These are phyloP conservation scores for Cryptocephalus moraei DNA, from an alignment of 2,888 invertebrate genomes.

Conservation along the genomic window DNA sequence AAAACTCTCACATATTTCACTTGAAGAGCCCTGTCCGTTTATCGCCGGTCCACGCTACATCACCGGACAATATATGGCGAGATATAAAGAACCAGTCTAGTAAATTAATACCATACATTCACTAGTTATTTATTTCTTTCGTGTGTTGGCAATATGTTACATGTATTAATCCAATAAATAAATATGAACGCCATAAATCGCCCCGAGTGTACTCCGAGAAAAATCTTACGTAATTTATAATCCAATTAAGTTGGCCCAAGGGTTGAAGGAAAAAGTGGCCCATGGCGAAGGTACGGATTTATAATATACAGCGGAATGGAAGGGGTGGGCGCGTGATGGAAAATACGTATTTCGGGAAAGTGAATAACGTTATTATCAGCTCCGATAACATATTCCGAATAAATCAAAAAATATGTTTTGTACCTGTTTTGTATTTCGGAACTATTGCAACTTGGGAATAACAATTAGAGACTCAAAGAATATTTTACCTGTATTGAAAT, in stretches of 20 bases:
- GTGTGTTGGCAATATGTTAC: conserved; percentile 42
- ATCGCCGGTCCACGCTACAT: conserved; percentile 28
- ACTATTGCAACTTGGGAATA: too few relatives aligned
- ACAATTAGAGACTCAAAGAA: too few relatives aligned
- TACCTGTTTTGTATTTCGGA: too few relatives aligned
- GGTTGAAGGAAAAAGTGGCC: neutral
- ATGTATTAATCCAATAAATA: conserved; percentile 44
- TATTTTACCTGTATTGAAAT: too few relatives aligned
- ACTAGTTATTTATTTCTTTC: conserved; percentile 39
- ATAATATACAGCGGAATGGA: too few relatives aligned
- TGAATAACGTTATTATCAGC: too few relatives aligned
- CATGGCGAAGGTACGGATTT: neutral
- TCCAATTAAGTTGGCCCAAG: conserved; percentile 35
- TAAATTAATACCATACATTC: conserved; percentile 41
- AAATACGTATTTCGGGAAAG: too few relatives aligned
- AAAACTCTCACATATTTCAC: conserved; percentile 16
- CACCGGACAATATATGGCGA: conserved; percentile 34
- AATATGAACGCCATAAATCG: conserved; percentile 41
- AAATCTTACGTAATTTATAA: conserved; percentile 37
- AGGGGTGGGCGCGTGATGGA: too few relatives aligned
- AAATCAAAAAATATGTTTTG: too few relatives aligned
- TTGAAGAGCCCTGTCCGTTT: conserved; percentile 22
- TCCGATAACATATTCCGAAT: too few relatives aligned
- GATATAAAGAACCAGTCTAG: conserved; percentile 36
- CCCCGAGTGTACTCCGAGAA: conserved; percentile 30